Base-by-base conservation (phyloP, 1,140 invertebrate genomes). In the Drosophila nannoptera region DNA sequence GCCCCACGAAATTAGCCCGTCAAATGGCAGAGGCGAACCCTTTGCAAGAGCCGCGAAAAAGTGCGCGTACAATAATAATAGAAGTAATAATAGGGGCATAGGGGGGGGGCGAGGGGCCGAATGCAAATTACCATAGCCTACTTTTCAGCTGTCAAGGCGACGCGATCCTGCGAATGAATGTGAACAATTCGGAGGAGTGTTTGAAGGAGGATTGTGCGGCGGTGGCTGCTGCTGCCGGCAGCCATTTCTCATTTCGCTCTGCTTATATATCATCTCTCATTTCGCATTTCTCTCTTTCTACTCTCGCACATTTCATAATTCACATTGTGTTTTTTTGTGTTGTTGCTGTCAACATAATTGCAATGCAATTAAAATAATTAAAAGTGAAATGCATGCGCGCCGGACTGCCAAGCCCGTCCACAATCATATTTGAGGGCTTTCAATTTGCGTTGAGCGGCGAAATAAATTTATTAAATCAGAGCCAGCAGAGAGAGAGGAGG, bases 341-440 rank as follows among this genome's bases (percentile, higher is more conserved):
- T 22, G 22, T 80, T 80, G 62, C 67, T 40, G 58, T 67, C 66
- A 76, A 69, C 74, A 65, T 84, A 72, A 84, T 84, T 86, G 81
- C 81, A 74, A 74, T 66, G 80, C 80, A 84, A 84, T 86, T 86
- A 86, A 84, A 84, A 76, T 84, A 86, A 84, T 86, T 84, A 73
- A 84, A 72, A 74, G 65, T 71, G 50, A 64, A 60, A 49, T 73
- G 55, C 60, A 61, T 43, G 63, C 14, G 67, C 67, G 61, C 36
- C 46, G 31, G 48, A 46, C 35, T 66, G 11, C 52, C 36, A 22
- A 32, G 54, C 46, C 40, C 22, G 22, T 22, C 22, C 22, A 22
- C 22, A 22, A 22, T 22, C 22, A 22, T 22, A 22, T 65, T 42
- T 58, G 61, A 42, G 22, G 36, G 53, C 6, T 16, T 60, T 53